phyloP scores from a whole-genome alignment of 2,888 invertebrate genomes.

The Aphelenchoides bicaudatus region DNA sequence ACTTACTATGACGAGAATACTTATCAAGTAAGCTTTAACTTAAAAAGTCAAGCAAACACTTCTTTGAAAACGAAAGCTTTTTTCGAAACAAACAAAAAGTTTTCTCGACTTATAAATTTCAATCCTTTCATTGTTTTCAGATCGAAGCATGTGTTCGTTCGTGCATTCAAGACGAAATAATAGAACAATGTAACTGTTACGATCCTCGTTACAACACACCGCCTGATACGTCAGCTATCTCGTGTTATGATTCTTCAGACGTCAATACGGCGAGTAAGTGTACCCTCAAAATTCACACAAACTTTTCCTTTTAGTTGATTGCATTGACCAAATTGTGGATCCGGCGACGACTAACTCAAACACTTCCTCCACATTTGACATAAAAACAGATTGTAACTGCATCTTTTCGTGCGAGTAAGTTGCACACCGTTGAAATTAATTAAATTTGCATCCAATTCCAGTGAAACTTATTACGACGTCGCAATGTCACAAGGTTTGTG shows the following conservation, averaged over 20 bases:
- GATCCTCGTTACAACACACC: slow-evolving; percentile 9
- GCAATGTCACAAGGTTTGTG: not conserved
- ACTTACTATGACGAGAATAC: slow-evolving; percentile 19
- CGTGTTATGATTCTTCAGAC: slow-evolving; percentile 11
- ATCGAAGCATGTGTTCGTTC: slow-evolving; percentile 18
- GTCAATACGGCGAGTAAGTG: slow-evolving; percentile 11
- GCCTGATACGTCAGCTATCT: not conserved
- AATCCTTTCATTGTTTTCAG: not conserved
- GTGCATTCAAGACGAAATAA: slow-evolving; percentile 21
- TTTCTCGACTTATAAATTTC: not conserved
- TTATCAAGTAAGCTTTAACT: slow-evolving; percentile 2
- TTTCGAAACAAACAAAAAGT: too few species aligned
- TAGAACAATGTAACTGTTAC: slow-evolving; percentile 7
- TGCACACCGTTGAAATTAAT: too few species aligned
- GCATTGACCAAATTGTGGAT: not conserved
- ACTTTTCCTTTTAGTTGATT: slow-evolving; percentile 10
- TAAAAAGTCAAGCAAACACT: too few species aligned
- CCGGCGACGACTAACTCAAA: slow-evolving; percentile 1
- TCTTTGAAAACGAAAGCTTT: too few species aligned
- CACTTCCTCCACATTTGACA: slow-evolving; percentile 1
- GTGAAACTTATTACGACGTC: slow-evolving; percentile 7
- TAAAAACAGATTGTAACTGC: slow-evolving; percentile 1
- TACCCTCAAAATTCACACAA: not conserved
- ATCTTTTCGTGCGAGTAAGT: slow-evolving; percentile 17
- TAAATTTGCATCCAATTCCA: not conserved